phyloP scores from a whole-genome alignment of 2,888 invertebrate genomes.

The Phortica okadai region DNA sequence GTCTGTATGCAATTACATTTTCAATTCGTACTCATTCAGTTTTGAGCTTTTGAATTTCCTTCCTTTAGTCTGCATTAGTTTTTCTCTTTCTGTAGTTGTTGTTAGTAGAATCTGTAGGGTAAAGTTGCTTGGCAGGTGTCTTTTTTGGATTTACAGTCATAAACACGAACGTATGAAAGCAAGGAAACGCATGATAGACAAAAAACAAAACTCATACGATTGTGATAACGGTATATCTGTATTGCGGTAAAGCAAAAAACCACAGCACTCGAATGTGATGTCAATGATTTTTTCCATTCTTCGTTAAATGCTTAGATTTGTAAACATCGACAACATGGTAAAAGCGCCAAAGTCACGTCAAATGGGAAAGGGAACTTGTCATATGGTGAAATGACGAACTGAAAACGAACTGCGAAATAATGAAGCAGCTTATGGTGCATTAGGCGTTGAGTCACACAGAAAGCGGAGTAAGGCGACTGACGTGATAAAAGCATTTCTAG shows the following conservation, averaged over 20 bases:
- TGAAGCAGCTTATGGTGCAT: slow-evolving; percentile 12
- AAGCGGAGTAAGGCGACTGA: not conserved
- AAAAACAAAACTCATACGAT: not conserved
- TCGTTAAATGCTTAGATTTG: slow-evolving; percentile 37
- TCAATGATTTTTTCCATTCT: slow-evolving; percentile 2
- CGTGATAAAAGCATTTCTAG: not conserved
- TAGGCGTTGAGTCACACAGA: not conserved
- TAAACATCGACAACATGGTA: not conserved
- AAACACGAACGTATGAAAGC: not conserved
- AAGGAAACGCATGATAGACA: slow-evolving; percentile 14
- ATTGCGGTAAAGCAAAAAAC: slow-evolving; percentile 3
- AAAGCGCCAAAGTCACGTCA: not conserved
- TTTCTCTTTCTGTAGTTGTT: not conserved
- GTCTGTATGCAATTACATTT: slow-evolving; percentile 27
- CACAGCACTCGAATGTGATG: slow-evolving; percentile 30
- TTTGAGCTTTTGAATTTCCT: slow-evolving; percentile 35
- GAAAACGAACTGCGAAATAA: slow-evolving; percentile 14
- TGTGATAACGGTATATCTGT: not conserved
- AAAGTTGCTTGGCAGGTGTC: not conserved
- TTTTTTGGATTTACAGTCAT: slow-evolving; percentile 16
- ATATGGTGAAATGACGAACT: slow-evolving; percentile 27
- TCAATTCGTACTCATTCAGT: slow-evolving; percentile 35
- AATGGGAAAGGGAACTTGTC: not conserved
- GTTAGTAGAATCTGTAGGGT: not conserved
- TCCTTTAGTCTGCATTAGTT: not conserved